Base-by-base conservation (phyloP, 1,140 invertebrate genomes). In the Drosophila sechellia region DNA sequence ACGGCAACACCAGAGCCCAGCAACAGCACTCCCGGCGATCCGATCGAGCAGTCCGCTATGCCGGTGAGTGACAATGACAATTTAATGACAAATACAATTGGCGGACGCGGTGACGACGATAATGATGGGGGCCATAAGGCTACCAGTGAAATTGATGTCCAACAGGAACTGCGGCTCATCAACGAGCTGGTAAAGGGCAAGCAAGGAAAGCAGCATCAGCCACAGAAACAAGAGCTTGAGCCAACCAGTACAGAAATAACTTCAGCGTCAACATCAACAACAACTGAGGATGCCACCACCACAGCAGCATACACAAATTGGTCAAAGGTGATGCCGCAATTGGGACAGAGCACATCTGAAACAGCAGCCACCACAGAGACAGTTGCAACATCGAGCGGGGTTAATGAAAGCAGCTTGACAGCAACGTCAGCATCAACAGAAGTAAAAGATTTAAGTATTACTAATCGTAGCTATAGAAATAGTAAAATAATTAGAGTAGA, bases 101-200 rank as follows among this genome's bases (percentile, higher is more conserved):
- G 42, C 5, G 64, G 66, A 37, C 53, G 77, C 45, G 72, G 20
- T 2, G 73, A 58, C 34, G 68, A 58, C 27, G 39, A 55, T 52
- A 39, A 43, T 35, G 68, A 31, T n/a, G 13, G 39, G 25, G 15
- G 49, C 35, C 66, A 76, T 48, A 61, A 74, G 43, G 60, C 34
- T 65, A 65, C 66, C 49, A 76, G 83, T 77, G 77, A 87, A 76
- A 81, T 81, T 45, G 76, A 87, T 84, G 75, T 80, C 42, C 66
- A 84, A 49, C 74, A 90, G 71, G 90, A 89, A 70, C 63, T 91
- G 77, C 77, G 80, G 50, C 81, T 90, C 61, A 91, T 91, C 72
- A 91, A 91, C 69, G 86, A 90, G 57, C 59, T 91, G 83, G 90
- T 91, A 39, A 91, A 91, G 61, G 72, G 68, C 63, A 81, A 71